Conservation (phyloP, 1,140 invertebrate genomes). For the Drepana arcuata region DNA sequence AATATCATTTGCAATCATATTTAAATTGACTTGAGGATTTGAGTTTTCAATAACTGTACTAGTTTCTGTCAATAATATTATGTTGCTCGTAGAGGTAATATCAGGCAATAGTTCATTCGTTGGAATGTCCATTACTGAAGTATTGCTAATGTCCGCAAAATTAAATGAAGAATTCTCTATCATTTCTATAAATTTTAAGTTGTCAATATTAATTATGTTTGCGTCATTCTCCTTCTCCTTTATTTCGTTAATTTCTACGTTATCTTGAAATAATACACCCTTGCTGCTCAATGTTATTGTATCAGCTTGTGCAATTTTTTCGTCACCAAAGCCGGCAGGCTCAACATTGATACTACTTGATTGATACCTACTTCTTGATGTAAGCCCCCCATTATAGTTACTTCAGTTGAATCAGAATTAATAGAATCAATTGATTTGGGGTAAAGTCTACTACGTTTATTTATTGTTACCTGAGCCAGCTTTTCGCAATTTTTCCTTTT, state of each 20-base stretch:
- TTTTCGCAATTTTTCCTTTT: background rate
- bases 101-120: background rate
- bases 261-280: too few species aligned
- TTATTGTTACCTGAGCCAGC: background rate
- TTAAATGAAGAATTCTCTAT: background rate
- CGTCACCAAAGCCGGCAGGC: background rate
- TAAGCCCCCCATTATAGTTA: background rate
- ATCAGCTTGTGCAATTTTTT: background rate
- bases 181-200: too few species aligned
- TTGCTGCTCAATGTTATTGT: background rate
- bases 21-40: background rate
- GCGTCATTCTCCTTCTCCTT: too few species aligned
- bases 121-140: background rate
- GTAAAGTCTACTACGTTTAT: background rate
- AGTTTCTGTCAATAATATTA: background rate
- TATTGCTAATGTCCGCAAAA: background rate
- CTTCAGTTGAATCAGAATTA: background rate
- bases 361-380: background rate
- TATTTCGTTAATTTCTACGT: too few species aligned
- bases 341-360: background rate
- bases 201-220: too few species aligned
- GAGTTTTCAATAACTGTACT: background rate
- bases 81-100: background rate
- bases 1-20: background rate
- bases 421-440: background rate